Percentiles rank a stretch among this genome's conserved stretches.
phyloP scores from a whole-genome alignment of 2,113 vertebrate genomes.

The Alaudala cheleensis region DNA sequence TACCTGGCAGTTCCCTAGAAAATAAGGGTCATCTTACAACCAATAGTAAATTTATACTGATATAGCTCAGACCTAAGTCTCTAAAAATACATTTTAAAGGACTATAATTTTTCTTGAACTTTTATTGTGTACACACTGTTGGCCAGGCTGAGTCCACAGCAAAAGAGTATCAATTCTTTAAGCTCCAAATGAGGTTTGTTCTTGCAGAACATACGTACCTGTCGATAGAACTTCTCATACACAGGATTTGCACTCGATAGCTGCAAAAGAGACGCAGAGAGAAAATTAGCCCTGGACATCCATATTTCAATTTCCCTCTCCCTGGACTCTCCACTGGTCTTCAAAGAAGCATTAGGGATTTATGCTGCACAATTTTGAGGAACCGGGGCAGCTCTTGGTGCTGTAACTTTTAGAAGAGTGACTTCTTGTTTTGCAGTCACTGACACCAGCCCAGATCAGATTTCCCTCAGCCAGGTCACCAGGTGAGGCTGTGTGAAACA shows the following conservation, averaged over 20 bases:
- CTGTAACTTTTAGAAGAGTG: background rate
- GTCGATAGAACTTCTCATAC: slow-evolving; percentile 97
- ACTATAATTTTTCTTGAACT: background rate
- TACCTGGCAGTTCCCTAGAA: background rate
- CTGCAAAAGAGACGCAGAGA: slow-evolving; percentile 65
- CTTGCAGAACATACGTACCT: slow-evolving; percentile 78
- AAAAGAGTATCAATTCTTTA: background rate
- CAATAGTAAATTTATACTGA: background rate
- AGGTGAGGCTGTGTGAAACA: background rate
- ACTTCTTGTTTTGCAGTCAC: background rate
- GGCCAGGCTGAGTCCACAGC: background rate
- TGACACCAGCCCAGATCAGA: background rate
- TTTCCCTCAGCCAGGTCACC: background rate
- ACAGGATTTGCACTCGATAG: slow-evolving; percentile 95
- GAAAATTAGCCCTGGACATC: background rate
- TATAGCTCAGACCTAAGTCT: background rate
- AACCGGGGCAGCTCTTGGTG: background rate
- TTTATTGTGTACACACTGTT: background rate
- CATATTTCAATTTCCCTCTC: background rate
- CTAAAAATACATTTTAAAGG: background rate
- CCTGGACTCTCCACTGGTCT: background rate
- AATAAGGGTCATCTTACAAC: background rate
- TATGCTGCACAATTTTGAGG: background rate
- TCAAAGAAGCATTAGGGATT: background rate
- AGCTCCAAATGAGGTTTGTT: background rate